These are phyloP conservation scores for Rhadina sibilatrix DNA, from an alignment of 2,113 vertebrate genomes.

Conservation along the genomic window DNA sequence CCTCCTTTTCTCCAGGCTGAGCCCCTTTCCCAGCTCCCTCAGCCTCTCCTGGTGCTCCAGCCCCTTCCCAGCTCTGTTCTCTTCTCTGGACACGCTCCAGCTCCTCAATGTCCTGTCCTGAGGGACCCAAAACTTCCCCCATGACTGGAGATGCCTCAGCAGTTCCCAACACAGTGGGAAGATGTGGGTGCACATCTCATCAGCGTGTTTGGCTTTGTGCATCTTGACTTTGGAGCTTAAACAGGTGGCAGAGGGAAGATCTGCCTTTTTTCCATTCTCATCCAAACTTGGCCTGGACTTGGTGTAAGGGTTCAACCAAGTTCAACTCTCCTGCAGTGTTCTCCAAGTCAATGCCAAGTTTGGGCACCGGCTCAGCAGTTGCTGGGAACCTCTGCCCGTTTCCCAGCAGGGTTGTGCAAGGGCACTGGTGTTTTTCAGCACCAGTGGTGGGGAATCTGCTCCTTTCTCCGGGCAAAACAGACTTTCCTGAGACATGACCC, in stretches of 20 bases:
- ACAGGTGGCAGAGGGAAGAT: not conserved
- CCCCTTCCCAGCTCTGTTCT: rapidly evolving
- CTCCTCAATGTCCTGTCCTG: not conserved
- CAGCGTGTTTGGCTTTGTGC: not conserved
- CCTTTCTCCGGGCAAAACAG: not conserved
- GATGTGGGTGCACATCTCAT: not conserved
- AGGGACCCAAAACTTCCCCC: not conserved
- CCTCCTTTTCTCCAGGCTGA: not conserved
- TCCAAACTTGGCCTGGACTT: not conserved
- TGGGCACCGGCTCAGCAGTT: not conserved
- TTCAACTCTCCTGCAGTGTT: not conserved
- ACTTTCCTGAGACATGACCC: not conserved
- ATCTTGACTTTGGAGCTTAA: not conserved
- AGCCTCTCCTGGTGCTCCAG: not conserved
- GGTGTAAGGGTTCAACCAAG: not conserved
- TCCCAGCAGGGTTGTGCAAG: not conserved
- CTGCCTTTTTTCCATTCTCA: not conserved
- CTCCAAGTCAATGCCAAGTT: not conserved
- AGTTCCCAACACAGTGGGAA: not conserved
- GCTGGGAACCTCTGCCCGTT: not conserved
- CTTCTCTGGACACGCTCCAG: not conserved
- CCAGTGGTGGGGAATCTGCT: not conserved
- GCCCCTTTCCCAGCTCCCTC: not conserved
- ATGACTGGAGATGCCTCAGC: not conserved
- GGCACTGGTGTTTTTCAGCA: not conserved